Base-by-base conservation (phyloP, 2,888 invertebrate genomes). In the Diarsia mendica region DNA sequence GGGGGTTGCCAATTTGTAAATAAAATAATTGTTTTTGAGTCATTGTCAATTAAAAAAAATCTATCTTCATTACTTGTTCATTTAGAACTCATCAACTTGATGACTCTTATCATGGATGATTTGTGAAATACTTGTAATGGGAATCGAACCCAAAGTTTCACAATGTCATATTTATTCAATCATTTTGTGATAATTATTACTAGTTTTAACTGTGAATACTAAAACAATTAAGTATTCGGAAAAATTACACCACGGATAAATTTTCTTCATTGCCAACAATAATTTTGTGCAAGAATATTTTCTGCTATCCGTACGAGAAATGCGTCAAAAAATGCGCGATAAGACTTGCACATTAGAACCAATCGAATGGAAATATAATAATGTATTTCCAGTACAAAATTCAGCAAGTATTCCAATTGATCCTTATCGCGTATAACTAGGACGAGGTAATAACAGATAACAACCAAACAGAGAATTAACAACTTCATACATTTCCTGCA, bases 61-160 rank as follows among this genome's bases (percentile, higher is more conserved):
- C n/a, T 20, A 44, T 11, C 3, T 49, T 53, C 3, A 44, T 60
- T 28, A 9, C 10, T n/a, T 49, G 33, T 13, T 13, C 23, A 55
- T 23, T 13, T 28, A 9, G 9, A 55, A 28, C n/a, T 65, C 8
- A 11, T 46, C 23, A 23, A 44, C 20, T 8, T 39, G 15, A 9
- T 49, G 28, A 28, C 2, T 28, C 28, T 28, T 28, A 28, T 28
- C 28, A 28, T 28, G 28, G 28, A 28, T 1, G 1, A 72, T 48
- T 10, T 6, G 28, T 20, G 8, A 20, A 39, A 8, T 23, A 28
- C 10, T 15, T 49, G 8, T 11, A 39, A 33, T 46, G 69, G 82
- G 82, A 46, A 53, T 81, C 75, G 67, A 81, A 82, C 66, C 77
- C 51, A 28, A 51, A 1, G n/a, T 44, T 13, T 39, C 3, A 13